Conservation (phyloP, 1,140 invertebrate genomes). For the Orussus abietinus region DNA sequence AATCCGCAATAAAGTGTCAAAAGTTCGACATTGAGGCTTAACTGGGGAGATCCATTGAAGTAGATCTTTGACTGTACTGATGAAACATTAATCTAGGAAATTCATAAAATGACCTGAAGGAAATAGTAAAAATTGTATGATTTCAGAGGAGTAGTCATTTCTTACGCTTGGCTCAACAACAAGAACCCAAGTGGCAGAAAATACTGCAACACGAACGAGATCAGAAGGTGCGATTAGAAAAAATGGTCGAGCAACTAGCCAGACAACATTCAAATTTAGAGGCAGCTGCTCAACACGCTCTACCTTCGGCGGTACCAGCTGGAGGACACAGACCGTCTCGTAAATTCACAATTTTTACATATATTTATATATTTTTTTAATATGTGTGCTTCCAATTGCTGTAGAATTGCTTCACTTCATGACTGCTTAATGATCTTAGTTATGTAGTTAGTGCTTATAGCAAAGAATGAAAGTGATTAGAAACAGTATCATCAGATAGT, state of each 20-base stretch:
- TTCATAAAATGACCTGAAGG: not conserved
- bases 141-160: conserved; percentile 85
- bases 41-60: no score
- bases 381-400: not conserved
- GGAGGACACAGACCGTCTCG: conserved; percentile 43
- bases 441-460: no score
- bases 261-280: conserved; percentile 93
- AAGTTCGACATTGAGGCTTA: no score
- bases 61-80: conserved; percentile 1
- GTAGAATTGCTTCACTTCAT: not conserved
- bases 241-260: conserved; percentile 95
- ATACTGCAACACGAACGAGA: conserved; percentile 92
- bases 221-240: conserved; percentile 88
- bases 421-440: not conserved
- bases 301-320: conserved; percentile 46
- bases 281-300: conserved; percentile 66
- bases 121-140: conserved; percentile 17
- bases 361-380: conserved; percentile 17
- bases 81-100: no score
- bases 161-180: conserved; percentile 77
- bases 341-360: conserved; percentile 42
- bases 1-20: no score
- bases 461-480: no score
- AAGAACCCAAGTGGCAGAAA: conserved; percentile 86
- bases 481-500: no score